A percentile compares a stretch with the other conserved stretches of the same genome.
phyloP scores from a whole-genome alignment of 2,888 invertebrate genomes.

The Neelides folsomi region DNA sequence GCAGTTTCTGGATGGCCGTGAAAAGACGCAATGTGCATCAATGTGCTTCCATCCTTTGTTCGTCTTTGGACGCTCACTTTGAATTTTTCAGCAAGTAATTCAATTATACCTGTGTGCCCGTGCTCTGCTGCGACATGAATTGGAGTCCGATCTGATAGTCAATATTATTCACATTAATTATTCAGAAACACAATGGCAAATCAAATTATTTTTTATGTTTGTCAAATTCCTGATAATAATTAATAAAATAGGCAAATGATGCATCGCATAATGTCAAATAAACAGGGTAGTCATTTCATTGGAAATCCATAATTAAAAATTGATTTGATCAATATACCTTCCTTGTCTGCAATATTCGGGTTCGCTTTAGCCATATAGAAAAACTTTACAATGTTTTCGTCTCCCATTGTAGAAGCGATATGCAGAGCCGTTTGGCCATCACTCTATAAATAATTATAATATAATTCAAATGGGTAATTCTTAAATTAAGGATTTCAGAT shows the following conservation, averaged over 20 bases:
- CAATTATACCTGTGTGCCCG: slow-evolving; percentile 83
- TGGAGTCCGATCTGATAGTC: slow-evolving; percentile 64
- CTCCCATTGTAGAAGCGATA: slow-evolving; percentile 88
- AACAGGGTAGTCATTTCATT: too few relatives aligned
- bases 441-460: slow-evolving; percentile 40
- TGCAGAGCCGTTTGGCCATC: slow-evolving; percentile 85
- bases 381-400: slow-evolving; percentile 84
- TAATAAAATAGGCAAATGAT: too few relatives aligned
- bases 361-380: slow-evolving; percentile 89
- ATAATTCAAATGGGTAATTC: too few relatives aligned
- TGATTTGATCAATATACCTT: slow-evolving; percentile 55
- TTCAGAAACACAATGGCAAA: too few relatives aligned
- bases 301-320: too few relatives aligned
- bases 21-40: slow-evolving; percentile 92
- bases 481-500: too few relatives aligned
- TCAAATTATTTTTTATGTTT: too few relatives aligned
- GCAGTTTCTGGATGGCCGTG: slow-evolving; percentile 73
- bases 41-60: slow-evolving; percentile 89
- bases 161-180: neutral
- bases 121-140: slow-evolving; percentile 66
- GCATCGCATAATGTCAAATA: too few relatives aligned
- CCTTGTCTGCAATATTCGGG: slow-evolving; percentile 84
- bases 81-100: slow-evolving; percentile 94
- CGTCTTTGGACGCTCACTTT: slow-evolving; percentile 89
- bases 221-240: too few relatives aligned